Evolutionary conservation across 1,140 invertebrate genomes (phyloP), one percentile per base, ranked within the genome.

Genomic region (Oscheius sp.): DNA sequence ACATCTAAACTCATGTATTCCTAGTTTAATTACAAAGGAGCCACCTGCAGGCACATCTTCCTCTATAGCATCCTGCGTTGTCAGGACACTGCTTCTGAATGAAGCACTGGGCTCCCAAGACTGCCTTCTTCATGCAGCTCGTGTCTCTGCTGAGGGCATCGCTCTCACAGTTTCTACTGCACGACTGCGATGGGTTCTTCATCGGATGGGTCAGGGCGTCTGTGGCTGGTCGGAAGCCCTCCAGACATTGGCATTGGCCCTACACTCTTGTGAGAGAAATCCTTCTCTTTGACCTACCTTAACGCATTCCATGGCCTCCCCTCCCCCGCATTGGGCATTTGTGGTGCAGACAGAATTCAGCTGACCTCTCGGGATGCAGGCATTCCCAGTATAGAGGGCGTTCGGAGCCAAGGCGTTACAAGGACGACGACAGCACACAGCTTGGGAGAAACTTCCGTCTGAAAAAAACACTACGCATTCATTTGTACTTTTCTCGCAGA

Each of bases 391-490:
- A 63, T 83, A 83, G n/a, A 83, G 74, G 2, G 82, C 80, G 65
- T 84, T 79, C 3, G 82, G 82, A 36, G 82, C 82, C 74, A 83
- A 78, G 26, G 82, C 72, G 70, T 83, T 83, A 45, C 82, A 83
- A 13, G 82, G 82, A 32, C 82, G 71, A 52, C 84, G 83, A 34
- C 82, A 83, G 52, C 82, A 83, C n/a, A 78, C 73, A 32, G 81
- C 82, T 74, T 84, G 61, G 29, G 78, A 71, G 65, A 76, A 77
- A 18, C 68, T 42, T 45, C 75, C 75, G 46, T 77, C 64, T 76
- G 68, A 45, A 75, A n/a, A n/a, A n/a, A n/a, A n/a, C n/a, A n/a
- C n/a, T n/a, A n/a, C n/a, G n/a, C n/a, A n/a, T n/a, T n/a, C n/a
- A n/a, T n/a, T n/a, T n/a, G n/a, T n/a, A n/a, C n/a, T n/a, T n/a